Base-by-base conservation (phyloP, 2,888 invertebrate genomes). In the Syrista parreyssii region DNA sequence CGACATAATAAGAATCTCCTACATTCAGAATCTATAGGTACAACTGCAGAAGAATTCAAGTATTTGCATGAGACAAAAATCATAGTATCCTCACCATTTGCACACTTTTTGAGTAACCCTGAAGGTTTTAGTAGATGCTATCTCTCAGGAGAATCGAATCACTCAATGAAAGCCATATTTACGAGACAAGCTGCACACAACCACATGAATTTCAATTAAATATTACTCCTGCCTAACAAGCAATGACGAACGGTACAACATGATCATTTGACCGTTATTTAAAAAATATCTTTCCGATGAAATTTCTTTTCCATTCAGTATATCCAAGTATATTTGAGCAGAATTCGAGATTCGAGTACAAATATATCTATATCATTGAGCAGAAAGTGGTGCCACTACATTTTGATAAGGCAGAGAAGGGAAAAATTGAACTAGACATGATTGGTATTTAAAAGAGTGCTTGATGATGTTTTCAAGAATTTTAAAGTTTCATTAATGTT, bases 251-350 rank as follows among this genome's bases (percentile, higher is more conserved):
- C 40, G 6, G 2, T 75, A 68, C 1, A 15, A 68, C 55, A 68
- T 75, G 12, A 31, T 68, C 32, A 68, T 12, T 75, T 68, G 12
- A 40, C 32, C 9, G 40, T 40, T 40, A 30, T 23, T 74, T n/a
- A 15, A 74, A 74, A 12, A 74, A n/a, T 30, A 74, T n/a, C 31
- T 74, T 83, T 99, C 99, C 1, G 96, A 99, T 93, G 98, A 97
- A 89, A 98, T 99, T 85, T 96, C 98, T 4, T 93, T 99, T 15
- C 23, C 40, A 55, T 55, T 55, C 23, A 23, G 23, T 55, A 2
- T 15, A 23, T 55, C 23, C 9, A 6, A 23, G 23, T 55, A 2
- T 15, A 23, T 55, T 55, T 2, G 23, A 55, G 40, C 9, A 55
- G 40, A 55, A 55, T 55, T 55, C 23, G 23, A 55, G 40, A 23